phyloP scores from a whole-genome alignment of 92 coral and sea anemone genomes.

The Phymanthus crucifer region DNA sequence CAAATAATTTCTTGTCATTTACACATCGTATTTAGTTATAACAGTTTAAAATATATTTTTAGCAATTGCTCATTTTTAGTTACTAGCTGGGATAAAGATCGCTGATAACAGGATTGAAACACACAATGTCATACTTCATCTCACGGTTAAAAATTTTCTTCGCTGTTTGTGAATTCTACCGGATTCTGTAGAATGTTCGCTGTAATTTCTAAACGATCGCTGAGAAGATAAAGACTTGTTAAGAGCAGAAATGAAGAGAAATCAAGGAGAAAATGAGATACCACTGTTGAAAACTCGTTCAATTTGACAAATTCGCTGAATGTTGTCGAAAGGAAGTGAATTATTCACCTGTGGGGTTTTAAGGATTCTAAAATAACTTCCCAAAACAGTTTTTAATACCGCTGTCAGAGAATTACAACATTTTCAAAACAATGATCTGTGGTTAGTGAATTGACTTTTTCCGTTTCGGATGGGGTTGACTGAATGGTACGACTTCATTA shows the following conservation, averaged over 20 bases:
- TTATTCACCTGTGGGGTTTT: background rate
- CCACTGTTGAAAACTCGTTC: conserved; percentile 1
- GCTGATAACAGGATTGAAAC: background rate
- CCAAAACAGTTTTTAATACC: conserved; percentile 10
- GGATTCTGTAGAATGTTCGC: background rate
- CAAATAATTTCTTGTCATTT: background rate
- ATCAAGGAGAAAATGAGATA: background rate
- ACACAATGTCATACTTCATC: no score
- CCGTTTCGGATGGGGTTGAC: background rate
- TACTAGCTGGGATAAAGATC: background rate
- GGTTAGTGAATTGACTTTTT: conserved; percentile 14
- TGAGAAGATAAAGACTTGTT: background rate
- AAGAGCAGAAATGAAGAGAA: background rate
- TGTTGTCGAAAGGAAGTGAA: background rate
- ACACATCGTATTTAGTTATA: background rate
- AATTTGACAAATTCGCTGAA: background rate
- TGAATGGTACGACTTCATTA: conserved; percentile 11
- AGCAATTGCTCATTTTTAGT: background rate
- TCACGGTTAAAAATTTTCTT: no score
- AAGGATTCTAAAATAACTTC: background rate
- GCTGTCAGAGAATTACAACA: conserved; percentile 11
- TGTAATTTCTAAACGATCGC: background rate
- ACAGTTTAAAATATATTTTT: background rate
- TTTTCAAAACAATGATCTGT: conserved; percentile 13
- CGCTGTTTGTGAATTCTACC: no score